Conservation (phyloP, 2,113 vertebrate genomes). For the Archilochus colubris region DNA sequence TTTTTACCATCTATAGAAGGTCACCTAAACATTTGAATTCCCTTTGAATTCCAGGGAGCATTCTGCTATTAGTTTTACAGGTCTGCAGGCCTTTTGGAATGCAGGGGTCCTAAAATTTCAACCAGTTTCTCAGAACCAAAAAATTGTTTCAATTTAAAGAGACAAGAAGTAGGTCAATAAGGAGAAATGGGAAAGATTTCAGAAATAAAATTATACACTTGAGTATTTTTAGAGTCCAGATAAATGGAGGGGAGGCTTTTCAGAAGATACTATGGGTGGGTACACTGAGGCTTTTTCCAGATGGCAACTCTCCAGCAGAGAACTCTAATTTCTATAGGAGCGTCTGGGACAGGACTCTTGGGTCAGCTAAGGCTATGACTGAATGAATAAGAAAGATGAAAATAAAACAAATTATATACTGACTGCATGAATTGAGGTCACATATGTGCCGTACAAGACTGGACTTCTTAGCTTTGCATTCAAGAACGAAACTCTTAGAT, state of each 20-base stretch:
- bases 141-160: neutral
- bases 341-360: neutral
- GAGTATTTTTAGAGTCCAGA: neutral
- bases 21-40: neutral
- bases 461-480: neutral
- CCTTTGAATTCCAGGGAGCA: neutral
- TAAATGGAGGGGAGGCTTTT: neutral
- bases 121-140: neutral
- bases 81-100: neutral
- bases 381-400: neutral
- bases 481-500: neutral
- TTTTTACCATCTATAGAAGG: neutral
- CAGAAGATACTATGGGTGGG: neutral
- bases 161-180: neutral
- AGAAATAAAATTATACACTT: neutral
- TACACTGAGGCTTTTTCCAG: neutral
- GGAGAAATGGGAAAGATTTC: neutral
- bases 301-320: neutral
- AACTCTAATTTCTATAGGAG: neutral
- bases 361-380: neutral
- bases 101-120: neutral
- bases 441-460: neutral
- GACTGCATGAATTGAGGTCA: neutral
- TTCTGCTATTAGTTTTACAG: neutral
- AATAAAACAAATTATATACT: neutral